phyloP scores from a whole-genome alignment of 2,113 vertebrate genomes.

The Struthio camelus region DNA sequence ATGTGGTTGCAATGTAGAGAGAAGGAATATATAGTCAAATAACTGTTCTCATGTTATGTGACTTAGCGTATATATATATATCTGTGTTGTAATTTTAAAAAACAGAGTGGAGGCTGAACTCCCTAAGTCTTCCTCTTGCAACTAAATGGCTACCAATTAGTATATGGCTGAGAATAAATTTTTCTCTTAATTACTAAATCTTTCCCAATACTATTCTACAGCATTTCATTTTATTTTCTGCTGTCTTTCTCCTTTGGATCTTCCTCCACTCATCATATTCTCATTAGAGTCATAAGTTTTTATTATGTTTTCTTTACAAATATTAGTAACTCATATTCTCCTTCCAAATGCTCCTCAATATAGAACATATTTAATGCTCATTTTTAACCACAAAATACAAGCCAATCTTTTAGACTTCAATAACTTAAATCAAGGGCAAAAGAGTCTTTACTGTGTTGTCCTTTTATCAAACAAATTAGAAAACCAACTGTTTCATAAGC shows the following conservation, averaged over 20 bases:
- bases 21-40: background rate
- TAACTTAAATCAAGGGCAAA: slow-evolving; percentile 18
- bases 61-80: background rate
- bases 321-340: background rate
- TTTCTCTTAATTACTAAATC: background rate
- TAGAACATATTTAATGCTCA: background rate
- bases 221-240: slow-evolving; percentile 18
- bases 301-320: slow-evolving; percentile 28
- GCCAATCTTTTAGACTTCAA: background rate
- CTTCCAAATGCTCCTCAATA: background rate
- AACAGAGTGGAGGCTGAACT: background rate
- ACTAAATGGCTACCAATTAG: background rate
- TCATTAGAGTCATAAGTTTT: slow-evolving; percentile 11
- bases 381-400: slow-evolving; percentile 11
- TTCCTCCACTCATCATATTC: background rate
- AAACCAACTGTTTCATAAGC: background rate
- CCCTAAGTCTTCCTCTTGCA: background rate
- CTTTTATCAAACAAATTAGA: background rate
- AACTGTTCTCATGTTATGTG: background rate
- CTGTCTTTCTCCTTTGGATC: background rate
- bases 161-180: background rate
- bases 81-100: background rate
- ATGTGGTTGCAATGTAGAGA: background rate
- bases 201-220: background rate
- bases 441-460: background rate